phyloP scores from a whole-genome alignment of 1,140 invertebrate genomes.

The Micrasema minimum region DNA sequence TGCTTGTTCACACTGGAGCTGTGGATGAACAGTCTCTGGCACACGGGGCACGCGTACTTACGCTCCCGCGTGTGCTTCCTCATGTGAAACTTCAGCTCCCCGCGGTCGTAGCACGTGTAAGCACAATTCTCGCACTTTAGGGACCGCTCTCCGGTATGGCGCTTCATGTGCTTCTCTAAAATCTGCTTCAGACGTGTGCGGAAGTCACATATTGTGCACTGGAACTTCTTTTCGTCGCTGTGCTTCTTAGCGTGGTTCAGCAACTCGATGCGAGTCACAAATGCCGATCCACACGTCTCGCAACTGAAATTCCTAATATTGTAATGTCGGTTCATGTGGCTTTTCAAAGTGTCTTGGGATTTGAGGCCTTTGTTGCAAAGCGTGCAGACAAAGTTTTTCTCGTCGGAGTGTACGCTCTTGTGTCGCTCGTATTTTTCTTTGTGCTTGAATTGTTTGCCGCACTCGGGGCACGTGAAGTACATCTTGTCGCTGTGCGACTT shows the following conservation, averaged over 20 bases:
- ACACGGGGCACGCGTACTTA: slow-evolving; percentile 33
- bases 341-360: slow-evolving; percentile 59
- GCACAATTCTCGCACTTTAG: slow-evolving; percentile 38
- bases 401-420: slow-evolving; percentile 59
- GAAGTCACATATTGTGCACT: slow-evolving; percentile 64
- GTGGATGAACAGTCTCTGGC: slow-evolving; percentile 64
- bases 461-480: slow-evolving; percentile 70
- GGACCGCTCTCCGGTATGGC: slow-evolving; percentile 44
- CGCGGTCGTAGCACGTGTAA: not conserved
- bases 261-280: slow-evolving; percentile 63
- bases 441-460: slow-evolving; percentile 73
- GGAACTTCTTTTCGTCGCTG: slow-evolving; percentile 66
- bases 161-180: slow-evolving; percentile 57
- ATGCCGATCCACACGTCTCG: slow-evolving; percentile 63
- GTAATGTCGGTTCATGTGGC: slow-evolving; percentile 62
- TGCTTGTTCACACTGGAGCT: slow-evolving; percentile 64
- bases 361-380: slow-evolving; percentile 60
- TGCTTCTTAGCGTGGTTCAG: slow-evolving; percentile 62
- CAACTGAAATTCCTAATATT: slow-evolving; percentile 64
- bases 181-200: slow-evolving; percentile 63
- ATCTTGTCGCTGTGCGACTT: slow-evolving; percentile 64
- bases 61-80: slow-evolving; percentile 38
- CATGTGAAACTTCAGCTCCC: slow-evolving; percentile 33
- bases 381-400: slow-evolving; percentile 57
- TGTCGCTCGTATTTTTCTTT: slow-evolving; percentile 62